Base-by-base conservation (phyloP, 2,888 invertebrate species). In the Caenorhabditis sp. region DNA sequence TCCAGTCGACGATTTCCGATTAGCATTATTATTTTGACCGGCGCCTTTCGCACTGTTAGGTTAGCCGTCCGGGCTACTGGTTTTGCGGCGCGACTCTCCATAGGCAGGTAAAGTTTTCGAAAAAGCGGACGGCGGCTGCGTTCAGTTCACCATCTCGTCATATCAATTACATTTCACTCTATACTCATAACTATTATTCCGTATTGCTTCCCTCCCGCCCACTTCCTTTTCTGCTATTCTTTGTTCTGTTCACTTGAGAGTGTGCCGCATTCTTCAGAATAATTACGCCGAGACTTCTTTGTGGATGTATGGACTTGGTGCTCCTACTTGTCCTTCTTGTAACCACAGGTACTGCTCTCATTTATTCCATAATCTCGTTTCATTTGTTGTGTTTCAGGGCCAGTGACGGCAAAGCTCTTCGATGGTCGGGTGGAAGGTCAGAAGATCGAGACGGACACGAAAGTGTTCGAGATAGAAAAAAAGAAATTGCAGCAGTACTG, bases 401-500 rank as follows among this genome's bases (percentile, higher is more conserved):
- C 41, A 48, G 62, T 55, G 55, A 62, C 39, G 39, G 55, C 53
- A 15, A 62, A 71, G 32, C 11, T 71, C 11, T 62, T 71, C 62
- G 62, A 62, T 41, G 71, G 56, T 24, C 62, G 62, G 24, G 41
- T 65, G 11, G 59, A 74, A 37, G 53, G 52, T 45, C 61, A 39
- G 56, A 72, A 72, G 32, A 61, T 72, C 32, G 71, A 65, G 22
- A 72, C 65, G n/a, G 68, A 62, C 7, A 39, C 78, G 2, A 72
- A 63, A 62, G 11, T 76, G 4, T 83, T 73, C 79, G 80, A 81
- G 32, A 46, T 85, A 17, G 75, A 85, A 70, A 79, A 83, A 26
- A 72, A 53, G 11, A 79, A 83, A 24, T 56, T 85, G 17, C 78
- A 79, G 22, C 80, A 80, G n/a, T 63, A 81, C 22, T 84, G 82